Evolutionary conservation across 2,888 invertebrate genomes (phyloP).

Genomic region (Falcaria lacertinaria): DNA sequence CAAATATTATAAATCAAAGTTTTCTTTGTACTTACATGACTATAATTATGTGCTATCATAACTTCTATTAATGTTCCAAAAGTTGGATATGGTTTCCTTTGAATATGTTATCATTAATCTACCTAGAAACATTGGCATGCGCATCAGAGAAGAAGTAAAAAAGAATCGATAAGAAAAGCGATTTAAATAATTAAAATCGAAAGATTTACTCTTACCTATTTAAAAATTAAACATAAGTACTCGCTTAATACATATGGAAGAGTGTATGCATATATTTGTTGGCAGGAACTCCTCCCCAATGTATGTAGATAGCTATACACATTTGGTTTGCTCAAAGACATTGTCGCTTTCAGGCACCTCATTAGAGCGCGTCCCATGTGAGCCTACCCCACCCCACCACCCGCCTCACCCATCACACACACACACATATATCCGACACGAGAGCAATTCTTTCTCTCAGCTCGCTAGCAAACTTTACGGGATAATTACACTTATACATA

Average conservation of each 20-base stretch:
- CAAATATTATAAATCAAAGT: too few species aligned
- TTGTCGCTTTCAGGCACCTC: conserved; percentile 80
- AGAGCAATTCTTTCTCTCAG: conserved; percentile 72
- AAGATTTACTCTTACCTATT: background rate
- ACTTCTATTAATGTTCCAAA: too few species aligned
- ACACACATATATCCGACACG: conserved; percentile 47
- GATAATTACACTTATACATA: conserved; percentile 78
- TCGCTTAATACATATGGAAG: conserved; percentile 35
- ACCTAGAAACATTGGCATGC: too few species aligned
- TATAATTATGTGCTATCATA: too few species aligned
- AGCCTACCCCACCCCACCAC: conserved; percentile 59
- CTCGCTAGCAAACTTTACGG: conserved; percentile 73
- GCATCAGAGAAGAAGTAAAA: too few species aligned
- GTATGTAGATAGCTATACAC: conserved; percentile 76
- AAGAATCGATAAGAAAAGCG: too few species aligned
- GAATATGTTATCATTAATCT: too few species aligned
- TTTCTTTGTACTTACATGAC: too few species aligned
- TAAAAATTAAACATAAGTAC: conserved; percentile 21
- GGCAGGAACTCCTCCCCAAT: conserved; percentile 59
- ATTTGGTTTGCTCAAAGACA: conserved; percentile 79
- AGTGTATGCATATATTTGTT: conserved; percentile 30
- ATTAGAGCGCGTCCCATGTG: conserved; percentile 79
- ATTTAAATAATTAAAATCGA: too few species aligned
- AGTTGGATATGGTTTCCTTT: too few species aligned
- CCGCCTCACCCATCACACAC: conserved; percentile 20